Conservation (phyloP, 1,140 invertebrate genomes). For the Andrena cerasifolii region DNA sequence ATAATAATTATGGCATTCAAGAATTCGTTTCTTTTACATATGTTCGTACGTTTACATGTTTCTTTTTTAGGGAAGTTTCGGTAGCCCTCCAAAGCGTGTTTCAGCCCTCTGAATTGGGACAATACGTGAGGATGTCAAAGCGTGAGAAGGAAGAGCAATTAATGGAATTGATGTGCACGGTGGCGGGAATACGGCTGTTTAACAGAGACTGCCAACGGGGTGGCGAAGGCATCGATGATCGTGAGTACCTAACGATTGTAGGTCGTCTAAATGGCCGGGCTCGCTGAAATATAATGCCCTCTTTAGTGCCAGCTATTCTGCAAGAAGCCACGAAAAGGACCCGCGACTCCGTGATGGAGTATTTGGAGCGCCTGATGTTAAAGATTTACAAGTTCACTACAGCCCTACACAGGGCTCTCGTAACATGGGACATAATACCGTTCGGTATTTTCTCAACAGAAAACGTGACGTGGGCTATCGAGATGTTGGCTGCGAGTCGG, state of each 20-base stretch:
- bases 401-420: conserved; percentile 78
- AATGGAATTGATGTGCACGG: conserved; percentile 83
- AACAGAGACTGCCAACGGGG: conserved; percentile 87
- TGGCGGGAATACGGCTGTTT: conserved; percentile 86
- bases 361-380: conserved; percentile 84
- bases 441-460: conserved; percentile 70
- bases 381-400: conserved; percentile 85
- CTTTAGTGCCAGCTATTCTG: conserved; percentile 84
- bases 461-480: conserved; percentile 81
- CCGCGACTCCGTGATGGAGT: conserved; percentile 80
- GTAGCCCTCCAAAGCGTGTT: conserved; percentile 89
- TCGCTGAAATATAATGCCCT: background rate
- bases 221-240: conserved; percentile 86
- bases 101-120: conserved; percentile 85
- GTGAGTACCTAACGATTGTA: conserved; percentile 77
- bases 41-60: no score
- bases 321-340: conserved; percentile 83
- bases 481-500: conserved; percentile 83
- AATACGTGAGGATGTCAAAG: conserved; percentile 84
- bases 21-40: no score
- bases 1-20: no score
- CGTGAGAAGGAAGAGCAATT: conserved; percentile 83
- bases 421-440: background rate
- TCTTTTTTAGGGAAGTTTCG: conserved; percentile 83
- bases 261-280: no score